Conservation (phyloP, 2,888 invertebrate genomes). For the Brachylomia viminalis region DNA sequence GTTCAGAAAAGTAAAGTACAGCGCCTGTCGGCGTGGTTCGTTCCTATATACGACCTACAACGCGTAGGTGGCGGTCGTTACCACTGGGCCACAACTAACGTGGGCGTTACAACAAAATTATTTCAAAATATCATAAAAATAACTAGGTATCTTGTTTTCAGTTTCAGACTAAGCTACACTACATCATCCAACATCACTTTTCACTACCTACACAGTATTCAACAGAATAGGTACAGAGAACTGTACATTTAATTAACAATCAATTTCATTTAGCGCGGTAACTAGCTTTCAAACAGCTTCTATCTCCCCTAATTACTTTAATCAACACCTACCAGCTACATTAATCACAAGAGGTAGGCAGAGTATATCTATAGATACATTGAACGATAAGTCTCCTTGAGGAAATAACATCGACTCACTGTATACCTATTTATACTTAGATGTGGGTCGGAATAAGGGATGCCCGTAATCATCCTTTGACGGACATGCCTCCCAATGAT, state of each 20-base stretch:
- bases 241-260: conserved; percentile 58
- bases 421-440: conserved; percentile 31
- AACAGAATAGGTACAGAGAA: conserved; percentile 28
- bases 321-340: conserved; percentile 63
- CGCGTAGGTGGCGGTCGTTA: too few relatives aligned
- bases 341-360: conserved; percentile 58
- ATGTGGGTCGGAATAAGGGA: conserved; percentile 13
- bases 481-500: conserved; percentile 14
- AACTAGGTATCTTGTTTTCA: background rate
- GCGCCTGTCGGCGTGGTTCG: too few relatives aligned
- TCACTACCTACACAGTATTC: background rate
- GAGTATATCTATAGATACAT: conserved; percentile 18
- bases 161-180: background rate
- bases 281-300: conserved; percentile 54
- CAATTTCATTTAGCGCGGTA: conserved; percentile 49
- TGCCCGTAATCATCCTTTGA: conserved; percentile 6
- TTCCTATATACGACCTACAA: too few relatives aligned
- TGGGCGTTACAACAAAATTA: background rate
- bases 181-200: background rate
- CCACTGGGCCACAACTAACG: too few relatives aligned
- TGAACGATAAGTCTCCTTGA: conserved; percentile 36
- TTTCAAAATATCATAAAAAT: background rate
- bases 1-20: background rate
- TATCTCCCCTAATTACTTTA: conserved; percentile 67
- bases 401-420: conserved; percentile 38